Conservation (phyloP, 2,888 invertebrate species). For the Sussaba pulchella region DNA sequence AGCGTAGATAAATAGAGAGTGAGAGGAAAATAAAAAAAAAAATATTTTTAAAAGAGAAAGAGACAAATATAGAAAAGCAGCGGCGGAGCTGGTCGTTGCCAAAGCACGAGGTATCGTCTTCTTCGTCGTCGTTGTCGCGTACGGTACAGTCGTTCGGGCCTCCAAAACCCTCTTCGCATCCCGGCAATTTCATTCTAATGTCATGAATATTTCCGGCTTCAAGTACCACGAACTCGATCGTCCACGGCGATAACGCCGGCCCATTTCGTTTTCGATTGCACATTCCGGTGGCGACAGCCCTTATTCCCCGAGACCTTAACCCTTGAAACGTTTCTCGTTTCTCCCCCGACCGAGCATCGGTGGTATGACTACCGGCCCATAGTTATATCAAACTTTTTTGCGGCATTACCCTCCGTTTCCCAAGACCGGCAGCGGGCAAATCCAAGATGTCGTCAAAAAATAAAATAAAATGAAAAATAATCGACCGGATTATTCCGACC, state of each 20-base stretch:
- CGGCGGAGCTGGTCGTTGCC: conserved; percentile 62
- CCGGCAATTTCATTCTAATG: conserved; percentile 82
- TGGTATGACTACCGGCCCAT: not conserved
- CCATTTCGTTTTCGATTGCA: conserved; percentile 76
- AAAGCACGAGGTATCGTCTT: conserved; percentile 58
- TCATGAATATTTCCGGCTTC: conserved; percentile 81
- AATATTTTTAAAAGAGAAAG: not conserved
- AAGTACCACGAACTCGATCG: conserved; percentile 77
- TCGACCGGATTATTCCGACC: not conserved
- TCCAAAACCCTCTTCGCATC: conserved; percentile 15
- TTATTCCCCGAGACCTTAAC: conserved; percentile 12
- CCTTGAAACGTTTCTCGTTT: not conserved
- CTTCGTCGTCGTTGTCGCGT: not conserved
- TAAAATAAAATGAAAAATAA: not conserved
- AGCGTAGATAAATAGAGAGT: conserved; percentile 19
- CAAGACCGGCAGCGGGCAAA: not conserved
- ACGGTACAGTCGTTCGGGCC: conserved; percentile 13
- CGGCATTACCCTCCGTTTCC: not conserved
- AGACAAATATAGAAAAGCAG: conserved; percentile 25
- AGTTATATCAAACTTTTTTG: conserved; percentile 10
- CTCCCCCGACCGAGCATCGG: conserved; percentile 6
- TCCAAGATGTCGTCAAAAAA: not conserved
- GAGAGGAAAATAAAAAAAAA: conserved; percentile 5
- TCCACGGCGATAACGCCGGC: conserved; percentile 71
- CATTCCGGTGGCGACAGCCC: conserved; percentile 62